Percentiles rank a stretch among this genome's conserved stretches.
These are phyloP conservation scores for Malacoraja senta DNA, from an alignment of 2,797 vertebrate species.

Conservation along the genomic window DNA sequence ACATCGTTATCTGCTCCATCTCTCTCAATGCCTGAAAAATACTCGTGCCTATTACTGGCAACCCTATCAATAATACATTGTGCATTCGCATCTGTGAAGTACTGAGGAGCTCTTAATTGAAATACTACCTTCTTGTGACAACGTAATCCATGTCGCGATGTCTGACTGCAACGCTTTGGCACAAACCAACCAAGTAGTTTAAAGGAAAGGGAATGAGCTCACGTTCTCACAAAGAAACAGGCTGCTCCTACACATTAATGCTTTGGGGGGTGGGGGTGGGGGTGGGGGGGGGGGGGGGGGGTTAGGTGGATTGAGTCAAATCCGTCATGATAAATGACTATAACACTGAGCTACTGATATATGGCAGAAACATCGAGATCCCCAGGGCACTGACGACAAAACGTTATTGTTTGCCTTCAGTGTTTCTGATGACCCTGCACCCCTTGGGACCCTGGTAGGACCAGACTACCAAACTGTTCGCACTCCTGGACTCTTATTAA, in stretches of 20 bases:
- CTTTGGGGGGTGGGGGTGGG: neutral
- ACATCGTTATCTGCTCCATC: constrained; percentile 13
- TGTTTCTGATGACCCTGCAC: no score
- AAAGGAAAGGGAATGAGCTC: neutral
- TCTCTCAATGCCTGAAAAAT: neutral
- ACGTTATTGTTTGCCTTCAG: neutral
- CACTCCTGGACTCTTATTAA: no score
- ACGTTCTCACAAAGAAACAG: neutral
- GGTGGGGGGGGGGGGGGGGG: constrained; percentile 42
- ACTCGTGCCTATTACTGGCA: no score
- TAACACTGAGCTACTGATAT: constrained; percentile 44
- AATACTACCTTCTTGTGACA: neutral
- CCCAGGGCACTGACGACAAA: constrained; percentile 43
- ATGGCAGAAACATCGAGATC: constrained; percentile 46
- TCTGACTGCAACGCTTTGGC: neutral
- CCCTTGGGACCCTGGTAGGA: no score
- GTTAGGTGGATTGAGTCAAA: constrained; percentile 47
- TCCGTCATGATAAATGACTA: constrained; percentile 36
- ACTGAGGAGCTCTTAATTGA: constrained; percentile 1
- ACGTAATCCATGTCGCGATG: neutral
- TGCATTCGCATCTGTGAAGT: neutral
- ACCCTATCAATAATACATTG: neutral
- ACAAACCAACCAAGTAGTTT: neutral
- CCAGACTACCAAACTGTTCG: no score
- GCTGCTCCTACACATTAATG: neutral